These are phyloP conservation scores for Elysia crispata DNA, from an alignment of 2,888 invertebrate genomes.

Conservation along the genomic window DNA sequence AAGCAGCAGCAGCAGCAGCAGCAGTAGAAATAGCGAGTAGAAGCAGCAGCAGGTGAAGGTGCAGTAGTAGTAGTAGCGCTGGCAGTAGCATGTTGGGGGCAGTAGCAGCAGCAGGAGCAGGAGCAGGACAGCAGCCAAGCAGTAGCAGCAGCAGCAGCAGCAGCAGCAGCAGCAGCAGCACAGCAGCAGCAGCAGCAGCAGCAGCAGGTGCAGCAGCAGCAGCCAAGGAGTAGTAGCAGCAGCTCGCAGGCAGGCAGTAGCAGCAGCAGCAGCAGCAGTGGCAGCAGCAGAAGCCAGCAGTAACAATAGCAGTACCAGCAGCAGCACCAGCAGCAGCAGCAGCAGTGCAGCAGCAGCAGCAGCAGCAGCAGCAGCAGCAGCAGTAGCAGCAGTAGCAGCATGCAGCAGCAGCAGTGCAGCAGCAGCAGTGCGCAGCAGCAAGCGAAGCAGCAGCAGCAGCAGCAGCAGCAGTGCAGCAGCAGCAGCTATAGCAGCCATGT, in stretches of 20 bases:
- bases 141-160: conserved; percentile 18
- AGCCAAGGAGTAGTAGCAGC: no score
- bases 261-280: conserved; percentile 13
- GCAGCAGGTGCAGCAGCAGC: conserved; percentile 6
- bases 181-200: no score
- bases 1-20: conserved; percentile 11
- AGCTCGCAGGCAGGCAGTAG: no score
- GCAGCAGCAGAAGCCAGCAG: no score
- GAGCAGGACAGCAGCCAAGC: no score
- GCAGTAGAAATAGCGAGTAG: conserved; percentile 14
- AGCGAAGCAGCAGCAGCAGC: no score
- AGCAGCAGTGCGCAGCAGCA: no score
- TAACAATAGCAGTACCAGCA: no score
- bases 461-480: neutral
- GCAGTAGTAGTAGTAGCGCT: conserved; percentile 19
- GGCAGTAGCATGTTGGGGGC: neutral
- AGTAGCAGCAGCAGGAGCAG: neutral
- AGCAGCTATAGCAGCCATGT: neutral
- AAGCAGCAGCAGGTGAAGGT: neutral
- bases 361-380: neutral
- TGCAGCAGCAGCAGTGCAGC: no score
- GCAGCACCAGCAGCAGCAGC: no score
- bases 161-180: no score
- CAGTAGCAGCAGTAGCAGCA: no score
- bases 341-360: conserved; percentile 5